phyloP scores from a whole-genome alignment of 2,888 invertebrate genomes.

The Incurvaria masculella region DNA sequence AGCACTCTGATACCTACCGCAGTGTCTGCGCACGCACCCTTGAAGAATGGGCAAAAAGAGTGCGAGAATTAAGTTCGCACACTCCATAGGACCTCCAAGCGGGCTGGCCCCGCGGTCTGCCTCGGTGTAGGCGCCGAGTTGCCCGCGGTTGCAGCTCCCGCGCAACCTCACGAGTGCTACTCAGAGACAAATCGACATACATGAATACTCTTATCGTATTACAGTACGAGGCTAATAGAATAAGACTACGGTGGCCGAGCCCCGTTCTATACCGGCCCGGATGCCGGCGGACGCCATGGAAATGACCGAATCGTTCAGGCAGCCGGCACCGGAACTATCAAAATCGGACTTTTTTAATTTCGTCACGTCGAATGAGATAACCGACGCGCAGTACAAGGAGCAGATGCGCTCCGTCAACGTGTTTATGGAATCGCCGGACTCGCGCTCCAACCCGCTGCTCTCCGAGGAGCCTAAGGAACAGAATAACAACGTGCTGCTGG shows the following conservation, averaged over 20 bases:
- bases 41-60: conserved; percentile 54
- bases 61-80: conserved; percentile 51
- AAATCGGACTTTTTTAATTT: conserved; percentile 90
- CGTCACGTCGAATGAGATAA: conserved; percentile 76
- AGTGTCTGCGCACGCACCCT: neutral
- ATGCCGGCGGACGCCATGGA: conserved; percentile 56
- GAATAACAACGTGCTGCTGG: conserved; percentile 60
- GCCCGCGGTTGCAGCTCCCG: conserved; percentile 19
- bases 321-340: conserved; percentile 75
- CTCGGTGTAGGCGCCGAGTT: conserved; percentile 38
- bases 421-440: conserved; percentile 59
- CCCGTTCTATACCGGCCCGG: neutral
- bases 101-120: conserved; percentile 31
- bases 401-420: conserved; percentile 67
- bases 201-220: neutral
- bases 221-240: neutral
- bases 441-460: conserved; percentile 46
- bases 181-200: neutral
- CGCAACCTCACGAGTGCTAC: conserved; percentile 19
- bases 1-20: neutral
- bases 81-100: conserved; percentile 51
- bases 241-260: neutral
- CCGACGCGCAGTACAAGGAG: conserved; percentile 66
- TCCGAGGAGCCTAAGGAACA: conserved; percentile 56
- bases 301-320: conserved; percentile 65